Percentiles rank a stretch among this genome's conserved stretches.
Conservation (phyloP, 2,113 vertebrate genomes). For the Melanotaenia duboulayi region DNA sequence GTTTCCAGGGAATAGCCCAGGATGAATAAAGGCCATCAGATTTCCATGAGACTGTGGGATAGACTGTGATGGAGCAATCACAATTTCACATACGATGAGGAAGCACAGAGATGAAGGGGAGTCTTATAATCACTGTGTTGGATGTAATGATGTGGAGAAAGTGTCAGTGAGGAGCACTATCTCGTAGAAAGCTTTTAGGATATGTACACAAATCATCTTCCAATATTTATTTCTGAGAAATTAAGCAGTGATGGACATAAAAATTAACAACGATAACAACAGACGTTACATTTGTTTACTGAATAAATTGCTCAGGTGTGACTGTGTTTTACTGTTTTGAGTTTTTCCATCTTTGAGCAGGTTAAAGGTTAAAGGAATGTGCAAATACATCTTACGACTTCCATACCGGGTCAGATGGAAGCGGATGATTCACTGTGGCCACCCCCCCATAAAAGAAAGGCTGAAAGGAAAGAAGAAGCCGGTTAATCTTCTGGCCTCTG, state of each 20-base stretch:
- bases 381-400: too few species aligned
- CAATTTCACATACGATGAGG: conserved; percentile 31
- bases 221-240: conserved; percentile 1
- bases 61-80: conserved; percentile 32
- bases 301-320: too few species aligned
- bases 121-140: neutral
- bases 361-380: too few species aligned
- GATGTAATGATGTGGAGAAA: conserved; percentile 21
- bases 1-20: conserved; percentile 49
- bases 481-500: conserved; percentile 10
- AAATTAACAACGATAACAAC: neutral
- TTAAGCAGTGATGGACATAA: neutral
- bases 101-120: conserved; percentile 21
- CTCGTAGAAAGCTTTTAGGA: conserved; percentile 6
- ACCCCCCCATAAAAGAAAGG: too few species aligned
- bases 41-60: conserved; percentile 8
- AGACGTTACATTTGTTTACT: neutral
- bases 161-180: neutral
- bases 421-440: too few species aligned
- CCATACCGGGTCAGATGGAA: too few species aligned
- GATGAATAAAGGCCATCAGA: conserved; percentile 27
- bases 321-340: too few species aligned
- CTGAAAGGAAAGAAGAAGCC: too few species aligned
- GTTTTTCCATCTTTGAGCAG: neutral
- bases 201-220: neutral